Percentiles rank a stretch among this genome's conserved stretches.
phyloP scores from a whole-genome alignment of 1,140 invertebrate species.

The Drosophila jambulina region DNA sequence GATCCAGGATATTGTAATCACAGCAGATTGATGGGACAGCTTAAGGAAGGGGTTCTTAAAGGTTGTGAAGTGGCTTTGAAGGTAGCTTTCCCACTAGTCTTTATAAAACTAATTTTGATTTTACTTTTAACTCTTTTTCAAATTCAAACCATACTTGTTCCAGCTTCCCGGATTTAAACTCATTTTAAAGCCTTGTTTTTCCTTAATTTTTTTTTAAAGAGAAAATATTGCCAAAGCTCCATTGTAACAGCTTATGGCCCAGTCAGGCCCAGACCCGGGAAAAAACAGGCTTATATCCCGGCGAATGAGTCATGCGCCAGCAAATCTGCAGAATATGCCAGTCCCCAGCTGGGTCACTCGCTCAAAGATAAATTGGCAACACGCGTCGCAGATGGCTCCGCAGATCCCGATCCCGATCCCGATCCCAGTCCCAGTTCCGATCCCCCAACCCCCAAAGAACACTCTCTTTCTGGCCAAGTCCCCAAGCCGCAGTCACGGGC shows the following conservation, averaged over 20 bases:
- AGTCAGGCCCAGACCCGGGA: not conserved
- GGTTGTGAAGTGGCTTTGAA: not conserved
- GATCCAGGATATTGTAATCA: slow-evolving; percentile 24
- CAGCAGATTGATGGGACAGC: slow-evolving; percentile 7
- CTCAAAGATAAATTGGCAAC: slow-evolving; percentile 76
- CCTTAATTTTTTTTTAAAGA: not conserved
- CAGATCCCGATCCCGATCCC: slow-evolving; percentile 5
- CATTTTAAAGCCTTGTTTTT: not conserved
- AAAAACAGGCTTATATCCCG: slow-evolving; percentile 68
- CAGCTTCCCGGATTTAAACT: not conserved
- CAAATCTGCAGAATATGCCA: slow-evolving; percentile 48
- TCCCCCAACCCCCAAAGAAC: not conserved
- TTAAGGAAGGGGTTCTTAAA: not conserved
- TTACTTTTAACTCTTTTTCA: too few species aligned
- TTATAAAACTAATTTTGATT: too few species aligned
- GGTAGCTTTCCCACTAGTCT: too few species aligned
- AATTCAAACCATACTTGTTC: not conserved
- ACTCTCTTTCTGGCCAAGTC: slow-evolving; percentile 13
- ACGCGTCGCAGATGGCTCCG: slow-evolving; percentile 67
- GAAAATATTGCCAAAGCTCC: slow-evolving; percentile 20
- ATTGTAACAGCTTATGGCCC: slow-evolving; percentile 12
- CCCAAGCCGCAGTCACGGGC: slow-evolving; percentile 12
- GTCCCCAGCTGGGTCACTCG: slow-evolving; percentile 62
- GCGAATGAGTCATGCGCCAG: slow-evolving; percentile 62
- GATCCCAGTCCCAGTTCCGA: not conserved